These are phyloP conservation scores for Nomada fabriciana DNA, from an alignment of 2,888 invertebrate genomes.

Conservation along the genomic window DNA sequence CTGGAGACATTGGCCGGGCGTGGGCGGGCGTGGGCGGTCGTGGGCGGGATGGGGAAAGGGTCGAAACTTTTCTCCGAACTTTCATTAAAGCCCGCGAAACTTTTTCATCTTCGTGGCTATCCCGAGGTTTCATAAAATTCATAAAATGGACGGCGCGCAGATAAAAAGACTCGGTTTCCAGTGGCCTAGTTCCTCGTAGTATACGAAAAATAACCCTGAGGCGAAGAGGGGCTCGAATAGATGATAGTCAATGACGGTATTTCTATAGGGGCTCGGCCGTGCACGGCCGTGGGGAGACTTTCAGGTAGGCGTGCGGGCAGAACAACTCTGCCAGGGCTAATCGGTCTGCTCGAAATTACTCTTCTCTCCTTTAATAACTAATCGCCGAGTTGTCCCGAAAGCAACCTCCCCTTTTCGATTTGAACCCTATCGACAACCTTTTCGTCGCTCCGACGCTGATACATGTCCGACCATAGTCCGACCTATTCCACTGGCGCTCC, in stretches of 20 bases:
- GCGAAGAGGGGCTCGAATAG: constrained; percentile 65
- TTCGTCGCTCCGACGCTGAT: background rate
- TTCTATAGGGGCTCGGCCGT: constrained; percentile 48
- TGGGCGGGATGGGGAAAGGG: background rate
- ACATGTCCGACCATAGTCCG: background rate
- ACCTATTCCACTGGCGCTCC: background rate
- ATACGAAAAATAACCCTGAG: constrained; percentile 69
- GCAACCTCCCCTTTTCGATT: background rate
- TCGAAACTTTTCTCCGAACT: constrained; percentile 56
- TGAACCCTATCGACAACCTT: background rate
- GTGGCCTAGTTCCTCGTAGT: constrained; percentile 66
- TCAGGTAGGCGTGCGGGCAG: constrained; percentile 18
- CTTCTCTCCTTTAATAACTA: constrained; percentile 33
- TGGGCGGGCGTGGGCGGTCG: background rate
- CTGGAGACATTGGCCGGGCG: background rate
- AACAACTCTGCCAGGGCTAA: constrained; percentile 51
- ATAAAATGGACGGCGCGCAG: constrained; percentile 67
- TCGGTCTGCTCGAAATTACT: constrained; percentile 53
- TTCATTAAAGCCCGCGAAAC: constrained; percentile 68
- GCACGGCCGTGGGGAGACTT: constrained; percentile 32
- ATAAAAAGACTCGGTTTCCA: constrained; percentile 67
- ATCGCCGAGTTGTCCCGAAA: constrained; percentile 20
- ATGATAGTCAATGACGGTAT: constrained; percentile 71
- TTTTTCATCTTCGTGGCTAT: constrained; percentile 68
- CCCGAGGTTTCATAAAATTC: constrained; percentile 68